A percentile compares a stretch with the other conserved stretches of the same genome.
Conservation (phyloP, 2,113 vertebrate species). For the Empidonax traillii region DNA sequence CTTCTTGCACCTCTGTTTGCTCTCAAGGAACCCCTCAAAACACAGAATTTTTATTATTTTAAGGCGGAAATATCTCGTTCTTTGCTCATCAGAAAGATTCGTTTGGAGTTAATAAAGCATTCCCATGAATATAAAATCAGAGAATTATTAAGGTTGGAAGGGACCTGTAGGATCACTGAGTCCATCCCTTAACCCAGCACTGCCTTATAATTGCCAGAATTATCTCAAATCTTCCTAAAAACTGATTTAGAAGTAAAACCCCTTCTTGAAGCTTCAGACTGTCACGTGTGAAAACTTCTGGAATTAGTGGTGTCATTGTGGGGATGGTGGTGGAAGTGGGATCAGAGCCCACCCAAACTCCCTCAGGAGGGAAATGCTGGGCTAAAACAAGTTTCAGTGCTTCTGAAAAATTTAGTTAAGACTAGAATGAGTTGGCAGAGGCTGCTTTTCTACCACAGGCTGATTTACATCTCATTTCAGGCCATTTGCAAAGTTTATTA, state of each 20-base stretch:
- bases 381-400: rapidly evolving
- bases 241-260: not conserved
- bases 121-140: not conserved
- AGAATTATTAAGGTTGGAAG: too few relatives aligned
- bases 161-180: not conserved
- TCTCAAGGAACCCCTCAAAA: not conserved
- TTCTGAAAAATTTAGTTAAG: not conserved
- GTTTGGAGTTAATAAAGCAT: not conserved
- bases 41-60: not conserved
- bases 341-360: rapidly evolving
- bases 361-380: too few relatives aligned
- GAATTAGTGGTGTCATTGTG: rapidly evolving
- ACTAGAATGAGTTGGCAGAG: rapidly evolving
- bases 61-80: not conserved
- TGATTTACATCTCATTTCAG: not conserved
- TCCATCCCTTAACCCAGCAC: not conserved
- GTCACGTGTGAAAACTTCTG: not conserved
- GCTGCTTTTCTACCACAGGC: not conserved
- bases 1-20: not conserved
- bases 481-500: not conserved
- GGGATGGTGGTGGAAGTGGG: not conserved
- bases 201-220: not conserved
- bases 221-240: not conserved
- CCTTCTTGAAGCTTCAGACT: not conserved
- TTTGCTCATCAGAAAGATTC: not conserved